phyloP scores from a whole-genome alignment of 1,140 invertebrate genomes.

The Drosophila seguyi region DNA sequence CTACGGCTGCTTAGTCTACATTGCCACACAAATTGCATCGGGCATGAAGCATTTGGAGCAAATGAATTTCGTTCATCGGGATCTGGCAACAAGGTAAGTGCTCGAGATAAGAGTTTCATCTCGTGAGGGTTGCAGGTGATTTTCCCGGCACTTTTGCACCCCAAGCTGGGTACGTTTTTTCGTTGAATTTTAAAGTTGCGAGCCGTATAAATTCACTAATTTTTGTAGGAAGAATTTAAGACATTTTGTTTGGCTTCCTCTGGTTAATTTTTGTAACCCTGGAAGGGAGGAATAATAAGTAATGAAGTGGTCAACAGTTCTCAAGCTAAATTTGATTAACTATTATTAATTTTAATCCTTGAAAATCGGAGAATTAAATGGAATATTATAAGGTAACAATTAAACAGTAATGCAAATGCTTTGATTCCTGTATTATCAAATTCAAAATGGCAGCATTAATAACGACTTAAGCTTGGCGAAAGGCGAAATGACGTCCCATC shows the following conservation, averaged over 20 bases:
- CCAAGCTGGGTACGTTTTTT: not conserved
- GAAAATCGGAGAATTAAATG: too few relatives aligned
- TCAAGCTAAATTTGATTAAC: not conserved
- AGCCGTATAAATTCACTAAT: not conserved
- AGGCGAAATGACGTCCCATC: not conserved
- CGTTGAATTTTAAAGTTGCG: conserved; percentile 2
- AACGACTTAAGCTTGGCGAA: too few relatives aligned
- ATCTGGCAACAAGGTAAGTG: conserved; percentile 91
- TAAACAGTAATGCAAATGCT: not conserved
- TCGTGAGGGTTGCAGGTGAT: not conserved
- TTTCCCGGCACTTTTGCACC: not conserved
- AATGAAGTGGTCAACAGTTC: not conserved
- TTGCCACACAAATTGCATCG: conserved; percentile 92
- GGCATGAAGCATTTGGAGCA: conserved; percentile 95
- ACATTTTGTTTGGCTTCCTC: not conserved
- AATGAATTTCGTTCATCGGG: conserved; percentile 92
- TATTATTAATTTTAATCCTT: not conserved
- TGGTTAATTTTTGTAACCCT: not conserved
- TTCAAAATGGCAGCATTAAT: not conserved
- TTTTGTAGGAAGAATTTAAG: not conserved
- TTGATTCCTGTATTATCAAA: not conserved
- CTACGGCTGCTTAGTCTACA: conserved; percentile 90
- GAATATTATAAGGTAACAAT: too few relatives aligned
- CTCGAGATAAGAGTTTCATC: conserved; percentile 55
- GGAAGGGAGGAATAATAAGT: not conserved